phyloP scores from a whole-genome alignment of 2,797 vertebrate species.

The Catostomus latipinnis region DNA sequence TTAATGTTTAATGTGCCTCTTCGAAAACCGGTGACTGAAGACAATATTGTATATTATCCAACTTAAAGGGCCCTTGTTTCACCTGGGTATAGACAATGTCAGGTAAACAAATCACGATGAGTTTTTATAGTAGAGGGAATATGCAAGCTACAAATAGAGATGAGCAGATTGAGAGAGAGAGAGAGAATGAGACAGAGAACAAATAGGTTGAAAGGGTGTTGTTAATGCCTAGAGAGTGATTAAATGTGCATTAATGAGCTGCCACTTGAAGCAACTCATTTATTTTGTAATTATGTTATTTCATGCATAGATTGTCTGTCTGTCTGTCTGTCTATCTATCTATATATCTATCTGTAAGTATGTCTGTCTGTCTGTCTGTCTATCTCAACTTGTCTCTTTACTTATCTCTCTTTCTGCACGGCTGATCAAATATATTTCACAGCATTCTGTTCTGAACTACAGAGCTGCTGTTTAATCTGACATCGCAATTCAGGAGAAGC shows the following conservation, averaged over 20 bases:
- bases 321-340: no score
- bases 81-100: conserved; percentile 46
- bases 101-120: conserved; percentile 60
- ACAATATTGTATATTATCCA: conserved; percentile 50
- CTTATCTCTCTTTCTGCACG: no score
- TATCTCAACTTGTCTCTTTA: no score
- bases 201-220: conserved; percentile 37
- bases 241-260: conserved; percentile 49
- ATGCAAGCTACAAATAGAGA: conserved; percentile 1
- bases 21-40: conserved; percentile 20
- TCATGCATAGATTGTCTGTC: not conserved
- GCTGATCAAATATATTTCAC: no score
- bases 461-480: no score
- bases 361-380: no score
- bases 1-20: conserved; percentile 58
- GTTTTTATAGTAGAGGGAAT: conserved; percentile 39
- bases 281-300: conserved; percentile 1
- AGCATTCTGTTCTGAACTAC: no score
- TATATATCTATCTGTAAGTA: no score
- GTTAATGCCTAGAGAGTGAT: conserved; percentile 33
- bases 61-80: conserved; percentile 41
- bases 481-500: no score
- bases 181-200: not conserved
- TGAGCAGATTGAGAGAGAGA: not conserved
- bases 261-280: conserved; percentile 4